These are phyloP conservation scores for Selene dorsalis DNA, from an alignment of 2,797 vertebrate genomes.

Conservation along the genomic window DNA sequence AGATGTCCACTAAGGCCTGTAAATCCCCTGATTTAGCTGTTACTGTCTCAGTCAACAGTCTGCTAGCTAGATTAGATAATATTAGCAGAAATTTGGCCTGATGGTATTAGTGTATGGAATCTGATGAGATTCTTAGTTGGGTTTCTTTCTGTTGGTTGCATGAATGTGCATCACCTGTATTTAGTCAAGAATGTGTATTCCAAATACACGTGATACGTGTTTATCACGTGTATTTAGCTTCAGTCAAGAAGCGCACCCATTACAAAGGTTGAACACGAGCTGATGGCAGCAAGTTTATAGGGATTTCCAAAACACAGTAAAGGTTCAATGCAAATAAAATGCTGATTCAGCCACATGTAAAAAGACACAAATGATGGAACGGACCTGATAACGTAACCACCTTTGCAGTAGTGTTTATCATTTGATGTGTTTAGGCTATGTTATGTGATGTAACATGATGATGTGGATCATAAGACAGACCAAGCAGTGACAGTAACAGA, in stretches of 20 bases:
- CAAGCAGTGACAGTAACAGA: not conserved
- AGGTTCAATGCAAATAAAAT: not conserved
- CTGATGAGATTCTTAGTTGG: not conserved
- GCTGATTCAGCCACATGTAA: constrained; percentile 10
- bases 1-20: constrained; percentile 31
- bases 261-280: not conserved
- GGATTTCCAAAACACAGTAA: not conserved
- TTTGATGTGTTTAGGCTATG: too few species aligned
- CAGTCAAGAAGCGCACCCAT: constrained; percentile 13
- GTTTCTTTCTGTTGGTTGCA: constrained; percentile 6
- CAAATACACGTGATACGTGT: too few species aligned
- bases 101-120: constrained; percentile 18
- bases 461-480: not conserved
- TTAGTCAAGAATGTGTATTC: not conserved
- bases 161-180: not conserved
- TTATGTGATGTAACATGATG: too few species aligned
- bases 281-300: not conserved
- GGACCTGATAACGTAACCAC: not conserved
- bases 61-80: constrained; percentile 23
- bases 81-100: constrained; percentile 16
- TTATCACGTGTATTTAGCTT: not conserved
- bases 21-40: constrained; percentile 20
- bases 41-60: constrained; percentile 30
- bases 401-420: too few species aligned
- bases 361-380: not conserved